phyloP scores from a whole-genome alignment of 2,888 invertebrate genomes.

The Lagria hirta region DNA sequence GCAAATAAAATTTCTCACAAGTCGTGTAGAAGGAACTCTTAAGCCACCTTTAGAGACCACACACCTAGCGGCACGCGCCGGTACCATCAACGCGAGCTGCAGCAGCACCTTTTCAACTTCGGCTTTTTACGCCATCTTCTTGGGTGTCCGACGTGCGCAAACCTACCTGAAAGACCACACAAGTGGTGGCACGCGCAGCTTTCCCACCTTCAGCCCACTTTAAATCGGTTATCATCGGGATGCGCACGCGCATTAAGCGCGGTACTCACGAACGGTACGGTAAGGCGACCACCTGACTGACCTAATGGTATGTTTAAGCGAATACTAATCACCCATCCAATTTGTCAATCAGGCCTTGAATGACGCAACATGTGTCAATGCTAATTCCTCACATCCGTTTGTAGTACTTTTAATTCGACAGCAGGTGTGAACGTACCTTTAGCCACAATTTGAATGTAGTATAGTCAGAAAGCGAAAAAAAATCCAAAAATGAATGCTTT shows the following conservation, averaged over 20 bases:
- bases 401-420: constrained; percentile 33
- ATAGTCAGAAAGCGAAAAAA: background rate
- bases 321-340: constrained; percentile 68
- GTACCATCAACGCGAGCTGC: constrained; percentile 17
- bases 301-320: constrained; percentile 61
- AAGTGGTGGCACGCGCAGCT: constrained; percentile 39
- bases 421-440: constrained; percentile 10
- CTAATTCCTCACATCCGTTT: constrained; percentile 30
- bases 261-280: too few relatives aligned
- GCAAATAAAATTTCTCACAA: background rate
- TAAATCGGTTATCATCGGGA: constrained; percentile 7
- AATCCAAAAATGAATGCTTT: background rate
- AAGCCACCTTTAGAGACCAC: constrained; percentile 30
- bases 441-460: background rate
- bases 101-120: constrained; percentile 24
- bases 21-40: too few relatives aligned
- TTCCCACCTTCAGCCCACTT: constrained; percentile 11
- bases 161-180: constrained; percentile 33
- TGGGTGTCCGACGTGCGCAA: constrained; percentile 33
- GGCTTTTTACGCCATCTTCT: constrained; percentile 28
- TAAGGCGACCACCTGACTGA: too few relatives aligned
- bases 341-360: constrained; percentile 72
- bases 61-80: constrained; percentile 34
- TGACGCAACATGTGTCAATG: too few relatives aligned
- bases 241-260: background rate